Percentiles rank a stretch among this genome's conserved stretches.
Conservation (phyloP, 2,888 invertebrate species). For the Drosophila meridiana region DNA sequence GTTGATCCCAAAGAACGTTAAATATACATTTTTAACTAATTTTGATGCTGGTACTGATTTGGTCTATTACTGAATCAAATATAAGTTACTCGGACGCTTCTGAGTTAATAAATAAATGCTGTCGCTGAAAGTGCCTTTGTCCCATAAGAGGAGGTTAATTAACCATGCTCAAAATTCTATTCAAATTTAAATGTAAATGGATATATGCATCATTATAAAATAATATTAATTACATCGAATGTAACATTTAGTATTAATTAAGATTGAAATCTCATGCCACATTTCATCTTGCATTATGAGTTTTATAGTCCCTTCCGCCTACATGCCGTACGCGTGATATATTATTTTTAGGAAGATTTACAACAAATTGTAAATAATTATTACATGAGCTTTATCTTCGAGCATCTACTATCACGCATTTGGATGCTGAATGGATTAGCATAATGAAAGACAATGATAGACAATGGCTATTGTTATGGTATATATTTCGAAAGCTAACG, state of each 20-base stretch:
- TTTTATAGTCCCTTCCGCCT: not conserved
- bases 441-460: constrained; percentile 26
- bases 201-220: not conserved
- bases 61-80: too few species aligned
- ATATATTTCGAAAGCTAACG: constrained; percentile 55
- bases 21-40: not conserved
- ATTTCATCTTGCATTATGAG: not conserved
- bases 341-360: not conserved
- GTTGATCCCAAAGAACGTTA: not conserved
- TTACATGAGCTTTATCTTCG: constrained; percentile 5
- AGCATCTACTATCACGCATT: not conserved
- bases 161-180: not conserved
- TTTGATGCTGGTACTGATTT: too few species aligned
- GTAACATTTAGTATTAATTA: not conserved
- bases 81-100: too few species aligned
- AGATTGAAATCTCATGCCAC: not conserved
- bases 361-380: constrained; percentile 16
- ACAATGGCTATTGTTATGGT: constrained; percentile 22
- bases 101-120: too few species aligned
- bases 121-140: too few species aligned
- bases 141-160: too few species aligned
- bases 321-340: not conserved
- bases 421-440: constrained; percentile 35
- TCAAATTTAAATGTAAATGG: not conserved
- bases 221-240: not conserved